Percentiles rank a stretch among this genome's conserved stretches.
These are phyloP conservation scores for Cassiopea andromeda DNA, from an alignment of 30 jellyfish, hydroid and myxozoan species.

Conservation along the genomic window DNA sequence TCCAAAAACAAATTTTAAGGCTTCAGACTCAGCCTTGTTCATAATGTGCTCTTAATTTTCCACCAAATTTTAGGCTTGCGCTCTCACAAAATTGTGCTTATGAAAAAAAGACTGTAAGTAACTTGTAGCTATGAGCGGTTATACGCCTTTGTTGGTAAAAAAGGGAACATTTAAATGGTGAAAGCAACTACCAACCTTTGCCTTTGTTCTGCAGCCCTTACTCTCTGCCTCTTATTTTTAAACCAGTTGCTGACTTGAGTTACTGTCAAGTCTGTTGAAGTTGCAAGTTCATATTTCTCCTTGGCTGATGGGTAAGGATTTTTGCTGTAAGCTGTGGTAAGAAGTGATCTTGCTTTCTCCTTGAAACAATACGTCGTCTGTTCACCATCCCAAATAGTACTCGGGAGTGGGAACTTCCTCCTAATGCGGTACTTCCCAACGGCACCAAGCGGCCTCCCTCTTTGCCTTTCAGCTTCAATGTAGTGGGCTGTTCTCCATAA, in stretches of 20 bases:
- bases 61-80: no score
- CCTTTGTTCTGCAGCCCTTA: constrained; percentile 82
- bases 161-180: no score
- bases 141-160: no score
- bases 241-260: constrained; percentile 98
- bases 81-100: no score
- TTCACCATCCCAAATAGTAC: constrained; percentile 98
- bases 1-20: no score
- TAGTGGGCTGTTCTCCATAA: constrained; percentile 92
- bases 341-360: constrained; percentile 76
- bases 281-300: constrained; percentile 81
- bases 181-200: constrained; percentile 56
- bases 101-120: no score
- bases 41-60: no score
- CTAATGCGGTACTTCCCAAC: constrained; percentile 95
- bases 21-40: no score
- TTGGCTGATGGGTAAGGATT: constrained; percentile 88
- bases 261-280: constrained; percentile 79
- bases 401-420: constrained; percentile 90
- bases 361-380: constrained; percentile 83
- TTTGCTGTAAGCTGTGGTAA: constrained; percentile 68
- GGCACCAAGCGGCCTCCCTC: constrained; percentile 89
- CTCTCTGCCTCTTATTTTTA: constrained; percentile 91
- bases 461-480: constrained; percentile 88
- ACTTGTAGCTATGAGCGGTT: no score